These are phyloP conservation scores for Axinella damicornis DNA, from an alignment of 37 sponge, comb jelly and placozoan genomes.

Conservation along the genomic window DNA sequence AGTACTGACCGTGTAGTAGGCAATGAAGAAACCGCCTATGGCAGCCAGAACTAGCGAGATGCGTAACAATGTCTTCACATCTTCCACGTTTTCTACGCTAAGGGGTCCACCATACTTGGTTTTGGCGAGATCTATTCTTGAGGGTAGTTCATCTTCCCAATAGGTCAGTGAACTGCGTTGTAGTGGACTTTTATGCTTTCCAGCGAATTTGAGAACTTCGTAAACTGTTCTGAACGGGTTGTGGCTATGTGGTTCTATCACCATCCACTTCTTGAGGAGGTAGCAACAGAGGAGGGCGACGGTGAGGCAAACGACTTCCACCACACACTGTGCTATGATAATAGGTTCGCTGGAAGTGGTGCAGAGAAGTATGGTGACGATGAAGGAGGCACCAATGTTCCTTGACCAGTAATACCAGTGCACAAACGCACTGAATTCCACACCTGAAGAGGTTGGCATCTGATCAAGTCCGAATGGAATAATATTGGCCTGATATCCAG, in stretches of 20 bases:
- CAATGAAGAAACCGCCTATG: conserved; percentile 6
- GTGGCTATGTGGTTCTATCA: background rate
- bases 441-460: background rate
- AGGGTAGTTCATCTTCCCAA: conserved; percentile 26
- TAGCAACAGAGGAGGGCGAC: conserved; percentile 1
- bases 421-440: conserved; percentile 13
- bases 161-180: conserved; percentile 22
- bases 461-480: conserved; percentile 23
- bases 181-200: conserved; percentile 19
- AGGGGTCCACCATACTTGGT: conserved; percentile 42
- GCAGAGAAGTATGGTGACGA: background rate
- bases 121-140: conserved; percentile 31
- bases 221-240: conserved; percentile 22
- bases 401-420: conserved; percentile 25
- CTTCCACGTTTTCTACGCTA: conserved; percentile 24
- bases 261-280: conserved; percentile 2
- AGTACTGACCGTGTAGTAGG: background rate
- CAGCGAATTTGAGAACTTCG: conserved; percentile 14
- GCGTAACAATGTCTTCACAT: conserved; percentile 32
- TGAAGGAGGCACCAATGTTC: background rate
- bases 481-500: conserved; percentile 18
- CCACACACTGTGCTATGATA: background rate
- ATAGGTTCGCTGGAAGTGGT: background rate
- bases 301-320: background rate
- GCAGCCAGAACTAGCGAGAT: background rate